Conservation (phyloP, 1,140 invertebrate species). For the Orussus abietinus region DNA sequence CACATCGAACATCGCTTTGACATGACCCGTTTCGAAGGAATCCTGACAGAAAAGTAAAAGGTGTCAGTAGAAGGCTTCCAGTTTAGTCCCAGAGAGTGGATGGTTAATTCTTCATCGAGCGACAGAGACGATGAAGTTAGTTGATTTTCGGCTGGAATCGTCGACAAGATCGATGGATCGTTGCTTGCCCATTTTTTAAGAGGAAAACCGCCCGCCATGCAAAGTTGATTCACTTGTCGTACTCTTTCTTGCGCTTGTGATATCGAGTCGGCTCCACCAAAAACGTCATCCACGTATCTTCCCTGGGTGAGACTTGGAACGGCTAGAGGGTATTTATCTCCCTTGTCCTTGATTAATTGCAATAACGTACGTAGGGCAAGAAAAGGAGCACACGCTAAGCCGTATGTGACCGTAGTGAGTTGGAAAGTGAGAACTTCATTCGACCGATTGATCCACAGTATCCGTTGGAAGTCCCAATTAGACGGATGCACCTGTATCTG, state of each 20-base stretch:
- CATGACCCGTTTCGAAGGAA: no score
- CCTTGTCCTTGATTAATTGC: slow-evolving; percentile 14
- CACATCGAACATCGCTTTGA: no score
- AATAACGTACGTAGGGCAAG: slow-evolving; percentile 15
- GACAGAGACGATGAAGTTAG: no score
- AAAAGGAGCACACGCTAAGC: slow-evolving; percentile 18
- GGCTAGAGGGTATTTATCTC: slow-evolving; percentile 12
- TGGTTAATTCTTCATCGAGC: no score
- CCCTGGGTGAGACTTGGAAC: slow-evolving; percentile 9
- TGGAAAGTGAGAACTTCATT: no score
- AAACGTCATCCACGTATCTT: slow-evolving; percentile 26
- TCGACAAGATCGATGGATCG: no score
- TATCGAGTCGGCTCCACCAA: slow-evolving; percentile 16
- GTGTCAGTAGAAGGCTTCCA: no score
- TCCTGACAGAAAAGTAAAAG: no score
- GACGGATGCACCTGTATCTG: slow-evolving; percentile 29
- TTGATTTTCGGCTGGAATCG: no score
- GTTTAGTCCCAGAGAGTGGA: no score
- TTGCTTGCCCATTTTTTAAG: no score
- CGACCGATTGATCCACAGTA: slow-evolving; percentile 33
- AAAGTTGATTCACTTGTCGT: not conserved
- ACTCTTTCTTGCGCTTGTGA: slow-evolving; percentile 4
- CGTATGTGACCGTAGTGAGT: slow-evolving; percentile 25
- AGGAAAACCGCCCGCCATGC: not conserved
- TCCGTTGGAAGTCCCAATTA: slow-evolving; percentile 29